Conservation (phyloP, 2,888 invertebrate species). For the Cephus rjabovi region DNA sequence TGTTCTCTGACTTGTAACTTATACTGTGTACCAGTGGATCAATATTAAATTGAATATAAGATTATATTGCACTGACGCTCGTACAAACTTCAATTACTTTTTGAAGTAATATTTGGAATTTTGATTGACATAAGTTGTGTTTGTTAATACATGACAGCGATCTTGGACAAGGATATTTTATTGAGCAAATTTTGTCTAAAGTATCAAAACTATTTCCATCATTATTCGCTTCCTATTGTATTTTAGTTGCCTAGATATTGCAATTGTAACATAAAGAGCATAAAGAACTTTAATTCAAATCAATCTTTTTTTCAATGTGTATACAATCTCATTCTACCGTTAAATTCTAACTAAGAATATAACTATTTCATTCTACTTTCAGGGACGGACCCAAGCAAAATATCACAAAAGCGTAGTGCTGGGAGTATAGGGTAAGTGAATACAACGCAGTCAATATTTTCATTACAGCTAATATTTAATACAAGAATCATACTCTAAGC, state of each 20-base stretch:
- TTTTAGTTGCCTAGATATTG: not conserved
- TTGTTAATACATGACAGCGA: not conserved
- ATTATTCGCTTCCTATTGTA: conserved; percentile 9
- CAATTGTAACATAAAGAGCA: not conserved
- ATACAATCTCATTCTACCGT: not conserved
- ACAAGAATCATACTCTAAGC: not conserved
- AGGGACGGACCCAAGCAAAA: conserved; percentile 85
- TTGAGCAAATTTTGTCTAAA: conserved; percentile 2
- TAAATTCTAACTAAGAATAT: not conserved
- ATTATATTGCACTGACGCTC: not conserved
- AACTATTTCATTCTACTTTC: conserved; percentile 57
- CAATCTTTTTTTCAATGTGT: not conserved
- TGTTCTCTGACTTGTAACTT: not conserved
- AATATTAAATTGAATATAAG: not conserved
- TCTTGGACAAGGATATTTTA: not conserved
- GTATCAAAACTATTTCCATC: not conserved
- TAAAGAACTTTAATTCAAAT: not conserved
- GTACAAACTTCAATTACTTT: not conserved
- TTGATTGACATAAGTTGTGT: not conserved
- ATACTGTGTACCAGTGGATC: not conserved
- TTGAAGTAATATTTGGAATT: not conserved
- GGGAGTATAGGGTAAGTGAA: conserved; percentile 82
- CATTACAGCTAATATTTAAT: not conserved
- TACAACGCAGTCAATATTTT: not conserved
- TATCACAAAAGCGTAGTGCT: conserved; percentile 83